Evolutionary conservation across 1,140 invertebrate species (phyloP), one percentile per base, ranked within the genome.

Genomic region (Eupeodes corollae): DNA sequence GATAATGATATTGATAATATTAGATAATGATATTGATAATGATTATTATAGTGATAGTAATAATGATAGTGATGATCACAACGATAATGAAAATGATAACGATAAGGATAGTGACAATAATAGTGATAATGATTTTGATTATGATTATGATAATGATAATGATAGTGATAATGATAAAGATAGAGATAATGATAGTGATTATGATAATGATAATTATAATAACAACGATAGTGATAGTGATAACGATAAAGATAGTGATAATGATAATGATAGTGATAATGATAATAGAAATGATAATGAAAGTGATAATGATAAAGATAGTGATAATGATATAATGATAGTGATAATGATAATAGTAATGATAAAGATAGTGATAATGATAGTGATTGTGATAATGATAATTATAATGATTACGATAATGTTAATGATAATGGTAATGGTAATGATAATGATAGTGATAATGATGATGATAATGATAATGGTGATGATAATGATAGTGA

Each of bases 271-370:
- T n/a, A n/a, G n/a, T n/a, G n/a, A n/a, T n/a, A n/a, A n/a, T n/a
- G n/a, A n/a, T n/a, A n/a, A n/a, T 42, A n/a, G 26, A 19, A 42
- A 42, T 42, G 16, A 15, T 42, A 26, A 42, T 18, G 16, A 18
- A 6, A 42, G 18, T 42, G 40, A 42, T 42, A 42, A 42, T 42
- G 40, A 42, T 42, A 42, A 18, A 19, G 16, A 42, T 42, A 26
- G 26, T 26, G n/a, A 16, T 42, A 26, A 42, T 42, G 40, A 42
- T 42, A n/a, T n/a, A n/a, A n/a, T n/a, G n/a, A n/a, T n/a, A n/a
- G n/a, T n/a, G n/a, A n/a, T n/a, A n/a, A n/a, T n/a, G n/a, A n/a
- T n/a, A n/a, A n/a, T n/a, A n/a, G n/a, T n/a, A n/a, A n/a, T n/a
- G n/a, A n/a, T n/a, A n/a, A n/a, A n/a, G n/a, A n/a, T n/a, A n/a